phyloP scores from a whole-genome alignment of 2,797 vertebrate genomes.

The Ciconia nigra region DNA sequence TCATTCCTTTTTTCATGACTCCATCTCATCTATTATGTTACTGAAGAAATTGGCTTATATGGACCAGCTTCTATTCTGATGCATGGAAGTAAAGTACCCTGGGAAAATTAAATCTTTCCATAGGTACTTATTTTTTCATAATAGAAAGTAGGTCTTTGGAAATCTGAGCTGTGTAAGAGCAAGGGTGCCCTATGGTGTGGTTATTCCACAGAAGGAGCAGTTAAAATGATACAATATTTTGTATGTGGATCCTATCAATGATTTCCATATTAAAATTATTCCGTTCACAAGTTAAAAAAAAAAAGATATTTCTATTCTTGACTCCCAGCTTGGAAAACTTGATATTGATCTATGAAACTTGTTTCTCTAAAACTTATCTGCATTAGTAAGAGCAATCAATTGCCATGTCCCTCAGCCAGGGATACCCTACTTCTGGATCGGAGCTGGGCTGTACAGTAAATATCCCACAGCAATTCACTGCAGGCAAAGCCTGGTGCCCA shows the following conservation, averaged over 20 bases:
- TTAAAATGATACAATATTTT: not conserved
- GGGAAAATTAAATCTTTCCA: not conserved
- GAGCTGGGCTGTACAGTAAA: fast-evolving
- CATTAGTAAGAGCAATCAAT: fast-evolving
- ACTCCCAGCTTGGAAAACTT: not conserved
- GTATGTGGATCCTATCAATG: not conserved
- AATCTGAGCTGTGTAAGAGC: not conserved
- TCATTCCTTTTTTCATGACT: not conserved
- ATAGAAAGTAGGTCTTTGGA: not conserved
- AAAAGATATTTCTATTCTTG: not conserved
- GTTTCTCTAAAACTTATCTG: not conserved
- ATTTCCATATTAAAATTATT: not conserved
- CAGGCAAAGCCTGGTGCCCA: not conserved
- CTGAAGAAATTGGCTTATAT: not conserved
- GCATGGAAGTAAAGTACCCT: not conserved
- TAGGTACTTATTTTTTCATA: not conserved
- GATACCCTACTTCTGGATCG: not conserved
- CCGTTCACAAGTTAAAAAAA: not conserved
- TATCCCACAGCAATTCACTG: not conserved
- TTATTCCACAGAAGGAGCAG: not conserved
- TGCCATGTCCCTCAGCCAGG: not conserved
- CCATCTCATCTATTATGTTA: not conserved
- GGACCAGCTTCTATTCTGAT: not conserved
- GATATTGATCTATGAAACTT: not conserved
- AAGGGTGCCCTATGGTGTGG: not conserved